Percentiles rank a stretch among this genome's conserved stretches.
These are phyloP conservation scores for Orbicella faveolata DNA, from an alignment of 64 coral and sea anemone species.

Conservation along the genomic window DNA sequence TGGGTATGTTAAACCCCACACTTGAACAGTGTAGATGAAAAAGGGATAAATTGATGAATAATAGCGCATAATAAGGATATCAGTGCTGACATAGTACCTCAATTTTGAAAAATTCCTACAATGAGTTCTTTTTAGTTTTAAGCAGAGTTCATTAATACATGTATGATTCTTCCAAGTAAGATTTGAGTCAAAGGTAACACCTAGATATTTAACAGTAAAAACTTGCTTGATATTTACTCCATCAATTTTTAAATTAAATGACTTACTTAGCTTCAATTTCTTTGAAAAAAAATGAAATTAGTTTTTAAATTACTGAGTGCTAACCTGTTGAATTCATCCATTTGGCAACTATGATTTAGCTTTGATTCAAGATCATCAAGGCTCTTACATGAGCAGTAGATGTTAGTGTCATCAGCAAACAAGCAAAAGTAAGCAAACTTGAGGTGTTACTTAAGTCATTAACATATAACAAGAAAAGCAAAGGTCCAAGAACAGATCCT, in stretches of 20 bases:
- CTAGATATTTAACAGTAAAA: conserved; percentile 19
- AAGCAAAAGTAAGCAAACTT: background rate
- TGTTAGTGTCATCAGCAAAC: background rate
- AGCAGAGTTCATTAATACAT: conserved; percentile 13
- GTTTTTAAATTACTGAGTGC: conserved; percentile 22
- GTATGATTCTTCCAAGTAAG: conserved; percentile 44
- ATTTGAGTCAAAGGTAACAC: conserved; percentile 38
- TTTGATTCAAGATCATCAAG: background rate
- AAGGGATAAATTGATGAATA: too few relatives aligned
- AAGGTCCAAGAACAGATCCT: background rate
- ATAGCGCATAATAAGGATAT: background rate
- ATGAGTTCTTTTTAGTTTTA: conserved; percentile 46
- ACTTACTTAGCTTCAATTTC: background rate
- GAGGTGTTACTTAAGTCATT: background rate
- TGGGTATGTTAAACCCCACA: too few relatives aligned
- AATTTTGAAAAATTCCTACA: conserved; percentile 57
- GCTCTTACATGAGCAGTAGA: conserved; percentile 19
- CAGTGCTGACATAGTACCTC: conserved; percentile 24
- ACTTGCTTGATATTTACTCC: conserved; percentile 23
- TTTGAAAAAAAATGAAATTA: conserved; percentile 43
- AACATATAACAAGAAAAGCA: background rate
- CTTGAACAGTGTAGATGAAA: too few relatives aligned
- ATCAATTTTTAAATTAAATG: conserved; percentile 15
- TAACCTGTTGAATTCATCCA: background rate
- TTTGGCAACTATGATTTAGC: background rate